Evolutionary conservation across 1,140 invertebrate genomes (phyloP).

Genomic region (Matsumurasca onukii): DNA sequence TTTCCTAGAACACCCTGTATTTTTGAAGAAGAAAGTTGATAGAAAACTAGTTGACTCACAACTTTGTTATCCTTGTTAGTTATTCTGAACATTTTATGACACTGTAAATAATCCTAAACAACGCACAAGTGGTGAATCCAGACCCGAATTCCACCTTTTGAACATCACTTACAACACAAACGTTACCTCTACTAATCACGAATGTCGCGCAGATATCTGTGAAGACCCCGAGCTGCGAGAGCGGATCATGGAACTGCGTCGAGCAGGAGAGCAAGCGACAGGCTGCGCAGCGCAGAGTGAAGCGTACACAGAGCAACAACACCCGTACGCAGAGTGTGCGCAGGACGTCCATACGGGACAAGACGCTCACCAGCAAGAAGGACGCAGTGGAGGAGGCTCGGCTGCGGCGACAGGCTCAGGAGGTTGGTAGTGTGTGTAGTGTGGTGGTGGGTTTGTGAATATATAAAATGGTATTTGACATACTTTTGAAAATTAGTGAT

Average conservation of each 20-base stretch:
- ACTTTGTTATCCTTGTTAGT: no score
- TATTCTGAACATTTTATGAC: no score
- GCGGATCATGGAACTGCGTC: slow-evolving; percentile 82
- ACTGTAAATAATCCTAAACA: no score
- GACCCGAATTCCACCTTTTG: no score
- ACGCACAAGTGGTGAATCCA: no score
- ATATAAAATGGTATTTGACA: no score
- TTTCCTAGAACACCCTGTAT: no score
- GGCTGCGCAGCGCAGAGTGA: slow-evolving; percentile 60
- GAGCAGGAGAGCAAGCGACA: slow-evolving; percentile 83
- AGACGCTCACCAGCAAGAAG: slow-evolving; percentile 90
- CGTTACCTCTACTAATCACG: no score
- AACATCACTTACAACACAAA: no score
- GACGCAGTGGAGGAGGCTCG: slow-evolving; percentile 91
- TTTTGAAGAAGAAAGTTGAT: no score
- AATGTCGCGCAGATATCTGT: slow-evolving; percentile 79
- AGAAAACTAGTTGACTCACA: no score
- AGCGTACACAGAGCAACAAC: slow-evolving; percentile 52
- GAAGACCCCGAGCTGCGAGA: slow-evolving; percentile 93
- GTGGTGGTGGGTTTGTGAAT: not conserved
- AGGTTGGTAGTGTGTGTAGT: slow-evolving; percentile 48
- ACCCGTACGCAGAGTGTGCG: slow-evolving; percentile 81
- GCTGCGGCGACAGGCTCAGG: slow-evolving; percentile 64
- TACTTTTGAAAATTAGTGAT: no score
- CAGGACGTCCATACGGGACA: slow-evolving; percentile 92